phyloP scores from a whole-genome alignment of 2,888 invertebrate species.

The Cataglyphis rosenhaueri region DNA sequence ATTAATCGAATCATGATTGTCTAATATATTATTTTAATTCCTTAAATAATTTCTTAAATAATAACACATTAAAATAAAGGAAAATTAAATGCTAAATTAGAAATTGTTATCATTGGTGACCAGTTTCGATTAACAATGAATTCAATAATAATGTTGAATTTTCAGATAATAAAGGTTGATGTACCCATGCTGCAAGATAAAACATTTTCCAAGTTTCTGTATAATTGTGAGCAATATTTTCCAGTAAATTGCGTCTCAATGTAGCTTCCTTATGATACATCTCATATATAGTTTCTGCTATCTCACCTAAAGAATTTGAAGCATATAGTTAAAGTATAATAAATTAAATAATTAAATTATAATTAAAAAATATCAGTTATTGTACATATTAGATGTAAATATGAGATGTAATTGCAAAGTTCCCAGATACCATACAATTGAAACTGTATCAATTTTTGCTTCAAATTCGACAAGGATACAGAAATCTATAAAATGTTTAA shows the following conservation, averaged over 20 bases:
- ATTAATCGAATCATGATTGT: not conserved
- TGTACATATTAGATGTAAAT: not conserved
- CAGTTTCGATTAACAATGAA: slow-evolving; percentile 80
- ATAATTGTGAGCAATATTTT: slow-evolving; percentile 84
- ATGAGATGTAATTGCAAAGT: too few relatives aligned
- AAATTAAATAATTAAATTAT: slow-evolving; percentile 4
- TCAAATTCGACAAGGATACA: not conserved
- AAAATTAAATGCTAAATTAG: not conserved
- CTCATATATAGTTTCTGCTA: slow-evolving; percentile 72
- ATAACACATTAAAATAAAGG: not conserved
- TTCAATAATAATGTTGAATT: slow-evolving; percentile 74
- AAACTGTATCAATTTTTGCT: not conserved
- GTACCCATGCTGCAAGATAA: slow-evolving; percentile 84
- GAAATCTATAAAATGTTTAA: not conserved
- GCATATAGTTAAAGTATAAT: slow-evolving; percentile 17
- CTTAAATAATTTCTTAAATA: not conserved
- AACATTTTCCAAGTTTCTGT: slow-evolving; percentile 83
- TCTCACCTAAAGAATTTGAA: slow-evolving; percentile 66
- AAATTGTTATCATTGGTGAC: slow-evolving; percentile 71
- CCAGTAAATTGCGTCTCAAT: slow-evolving; percentile 82
- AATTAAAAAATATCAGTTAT: slow-evolving; percentile 18
- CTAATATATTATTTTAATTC: not conserved
- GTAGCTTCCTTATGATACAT: slow-evolving; percentile 82
- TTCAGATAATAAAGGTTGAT: slow-evolving; percentile 83
- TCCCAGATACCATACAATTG: too few relatives aligned